These are phyloP conservation scores for Nysson spinosus DNA, from an alignment of 2,888 invertebrate genomes.

Conservation along the genomic window DNA sequence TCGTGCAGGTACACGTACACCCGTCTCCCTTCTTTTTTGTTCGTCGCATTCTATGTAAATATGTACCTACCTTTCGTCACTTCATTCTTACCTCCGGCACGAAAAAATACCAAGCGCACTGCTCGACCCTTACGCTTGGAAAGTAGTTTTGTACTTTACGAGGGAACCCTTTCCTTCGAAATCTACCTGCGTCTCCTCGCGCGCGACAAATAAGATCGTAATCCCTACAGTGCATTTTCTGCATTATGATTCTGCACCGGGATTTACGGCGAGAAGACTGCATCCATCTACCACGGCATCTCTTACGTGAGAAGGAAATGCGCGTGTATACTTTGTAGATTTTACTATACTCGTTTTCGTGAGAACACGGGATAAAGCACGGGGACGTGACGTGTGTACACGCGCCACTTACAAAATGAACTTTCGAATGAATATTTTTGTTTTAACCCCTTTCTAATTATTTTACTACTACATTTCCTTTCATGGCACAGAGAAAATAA, in stretches of 20 bases:
- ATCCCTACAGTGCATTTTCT: conserved; percentile 48
- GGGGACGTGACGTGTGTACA: too few species aligned
- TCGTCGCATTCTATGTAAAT: conserved; percentile 24
- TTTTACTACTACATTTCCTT: too few species aligned
- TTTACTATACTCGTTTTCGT: background rate
- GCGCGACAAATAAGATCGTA: conserved; percentile 50
- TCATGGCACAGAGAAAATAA: too few species aligned
- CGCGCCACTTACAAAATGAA: too few species aligned
- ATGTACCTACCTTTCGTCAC: conserved; percentile 19
- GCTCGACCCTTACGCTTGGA: background rate
- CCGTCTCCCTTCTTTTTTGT: conserved; percentile 29
- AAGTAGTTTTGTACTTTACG: conserved; percentile 35
- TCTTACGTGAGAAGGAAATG: background rate
- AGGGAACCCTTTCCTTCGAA: conserved; percentile 23
- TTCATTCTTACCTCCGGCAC: conserved; percentile 30
- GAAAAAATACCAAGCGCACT: conserved; percentile 28
- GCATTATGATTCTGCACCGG: conserved; percentile 42
- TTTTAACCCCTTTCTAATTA: too few species aligned
- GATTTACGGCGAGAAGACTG: conserved; percentile 39
- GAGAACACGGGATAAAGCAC: too few species aligned
- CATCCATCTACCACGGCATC: background rate
- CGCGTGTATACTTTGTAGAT: conserved; percentile 4
- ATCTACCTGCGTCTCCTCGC: conserved; percentile 7
- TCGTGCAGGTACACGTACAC: background rate
- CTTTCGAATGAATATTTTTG: too few species aligned